Evolutionary conservation across 2,797 vertebrate species (phyloP).

Genomic region (Tapera naevia): DNA sequence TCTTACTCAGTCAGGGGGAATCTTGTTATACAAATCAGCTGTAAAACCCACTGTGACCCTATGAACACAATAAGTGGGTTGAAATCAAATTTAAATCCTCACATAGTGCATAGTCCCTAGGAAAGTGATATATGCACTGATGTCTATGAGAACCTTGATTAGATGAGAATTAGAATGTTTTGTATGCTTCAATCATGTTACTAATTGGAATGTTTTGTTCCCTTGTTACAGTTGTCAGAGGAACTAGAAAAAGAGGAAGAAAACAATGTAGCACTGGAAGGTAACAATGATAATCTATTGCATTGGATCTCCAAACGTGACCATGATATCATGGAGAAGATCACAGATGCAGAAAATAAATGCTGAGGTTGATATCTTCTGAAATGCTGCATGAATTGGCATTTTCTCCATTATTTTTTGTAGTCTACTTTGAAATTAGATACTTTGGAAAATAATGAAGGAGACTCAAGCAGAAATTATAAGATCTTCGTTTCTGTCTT

Average conservation of each 20-base stretch:
- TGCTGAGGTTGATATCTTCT: slow-evolving; percentile 17
- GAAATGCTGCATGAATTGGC: slow-evolving; percentile 51
- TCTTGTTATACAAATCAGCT: neutral
- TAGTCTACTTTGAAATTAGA: slow-evolving; percentile 52
- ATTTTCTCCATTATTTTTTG: slow-evolving; percentile 65
- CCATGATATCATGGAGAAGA: slow-evolving; percentile 54
- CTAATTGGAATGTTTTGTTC: slow-evolving; percentile 49
- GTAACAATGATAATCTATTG: slow-evolving; percentile 70
- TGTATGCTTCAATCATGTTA: neutral
- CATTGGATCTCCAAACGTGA: slow-evolving; percentile 58
- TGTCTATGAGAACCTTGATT: neutral
- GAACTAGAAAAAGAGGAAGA: slow-evolving; percentile 70
- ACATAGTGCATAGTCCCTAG: neutral
- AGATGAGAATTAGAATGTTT: neutral
- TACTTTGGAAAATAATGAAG: slow-evolving; percentile 58
- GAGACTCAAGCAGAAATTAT: slow-evolving; percentile 43
- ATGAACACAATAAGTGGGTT: neutral
- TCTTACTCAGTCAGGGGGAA: neutral
- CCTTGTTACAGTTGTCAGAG: slow-evolving; percentile 80
- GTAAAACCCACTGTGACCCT: neutral
- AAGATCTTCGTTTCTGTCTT: slow-evolving; percentile 47
- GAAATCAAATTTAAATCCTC: neutral
- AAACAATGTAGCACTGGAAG: slow-evolving; percentile 54
- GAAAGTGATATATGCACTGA: neutral
- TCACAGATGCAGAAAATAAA: slow-evolving; percentile 60